Evolutionary conservation across 2,113 vertebrate genomes (phyloP), one percentile per base, ranked within the genome.

Genomic region (Mesitornis unicolor): DNA sequence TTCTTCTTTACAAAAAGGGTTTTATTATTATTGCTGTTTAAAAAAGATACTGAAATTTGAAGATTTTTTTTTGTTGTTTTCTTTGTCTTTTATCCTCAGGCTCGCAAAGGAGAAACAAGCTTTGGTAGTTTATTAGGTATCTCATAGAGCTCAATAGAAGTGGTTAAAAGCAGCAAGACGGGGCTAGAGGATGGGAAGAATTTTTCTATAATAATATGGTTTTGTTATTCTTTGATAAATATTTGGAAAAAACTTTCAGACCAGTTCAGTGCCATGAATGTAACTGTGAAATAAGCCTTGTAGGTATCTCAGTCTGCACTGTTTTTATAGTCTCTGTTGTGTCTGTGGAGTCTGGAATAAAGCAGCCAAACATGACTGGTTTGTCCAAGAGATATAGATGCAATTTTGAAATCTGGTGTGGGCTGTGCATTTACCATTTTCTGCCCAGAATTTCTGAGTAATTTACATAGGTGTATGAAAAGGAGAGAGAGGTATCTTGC

Each of bases 251-350:
- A 78, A 16, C 2, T 16, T 68, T 43, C 19, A 35, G 28, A 67
- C 11, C 11, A 14, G 11, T 28, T 54, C 10, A 51, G 25, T 67
- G 33, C 38, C 26, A 35, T n/a, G 38, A n/a, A 29, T 42, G 18
- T 33, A 63, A 40, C 53, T 51, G 50, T 40, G 26, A 84, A 76
- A 47, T 29, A 28, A 47, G 12, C 10, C 16, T n/a, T 48, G 38
- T 29, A n/a, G 24, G 22, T 5, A 57, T 19, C 21, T 74, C 1
- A 1, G 8, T 35, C 4, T 16, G 12, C 20, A 31, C 10, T n/a
- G 28, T 36, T 79, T 21, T 47, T 87, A 13, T 8, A 51, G 35
- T 11, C 29, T 28, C 48, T 73, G 61, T 36, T 7, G 1, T 18
- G 15, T 15, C 28, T 65, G 8, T 59, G 57, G 15, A 33, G 19